Evolutionary conservation across 2,888 invertebrate genomes (phyloP), one percentile per base, ranked within the genome.

Genomic region (Crocallis elinguaria): DNA sequence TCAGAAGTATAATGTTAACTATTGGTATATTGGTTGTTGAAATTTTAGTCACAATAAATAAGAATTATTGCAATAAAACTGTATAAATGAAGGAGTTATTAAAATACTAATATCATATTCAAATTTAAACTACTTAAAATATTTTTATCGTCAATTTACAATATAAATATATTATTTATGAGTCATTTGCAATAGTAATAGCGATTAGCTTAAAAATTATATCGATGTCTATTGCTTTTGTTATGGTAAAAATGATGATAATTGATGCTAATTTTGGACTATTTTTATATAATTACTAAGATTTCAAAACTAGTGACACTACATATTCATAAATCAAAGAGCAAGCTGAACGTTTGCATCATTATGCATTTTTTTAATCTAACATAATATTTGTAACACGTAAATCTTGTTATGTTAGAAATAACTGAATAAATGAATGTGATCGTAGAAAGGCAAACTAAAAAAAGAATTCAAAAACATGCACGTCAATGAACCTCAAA

Each of bases 91-190:
- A 29, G 45, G 23, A 29, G 30, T 42, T 55, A 45, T 50, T 35
- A 49, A 35, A 48, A 49, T 19, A 11, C 33, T 37, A 36, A 42
- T 23, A 63, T 42, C 36, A 37, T 48, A 59, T 64, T 57, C 44
- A 39, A 53, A 53, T 59, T 38, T 16, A 52, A 32, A 37, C 51
- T 32, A 32, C 36, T 38, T 46, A 33, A 55, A 45, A 56, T 45
- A 60, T 36, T 56, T 50, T 25, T 51, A 56, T 56, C 44, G 62
- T 51, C 57, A 53, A 49, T 51, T 57, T 44, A 48, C 44, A 55
- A 57, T 46, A 46, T 30, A 41, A 52, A 33, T 29, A 41, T 51
- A 35, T 29, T 46, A 58, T 64, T 60, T 62, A 62, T 62, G 30
- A 37, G 43, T 48, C 23, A 46, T 60, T 57, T 49, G 27, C 41